phyloP scores from a whole-genome alignment of 1,140 invertebrate genomes.

The Lethrus apterus region DNA sequence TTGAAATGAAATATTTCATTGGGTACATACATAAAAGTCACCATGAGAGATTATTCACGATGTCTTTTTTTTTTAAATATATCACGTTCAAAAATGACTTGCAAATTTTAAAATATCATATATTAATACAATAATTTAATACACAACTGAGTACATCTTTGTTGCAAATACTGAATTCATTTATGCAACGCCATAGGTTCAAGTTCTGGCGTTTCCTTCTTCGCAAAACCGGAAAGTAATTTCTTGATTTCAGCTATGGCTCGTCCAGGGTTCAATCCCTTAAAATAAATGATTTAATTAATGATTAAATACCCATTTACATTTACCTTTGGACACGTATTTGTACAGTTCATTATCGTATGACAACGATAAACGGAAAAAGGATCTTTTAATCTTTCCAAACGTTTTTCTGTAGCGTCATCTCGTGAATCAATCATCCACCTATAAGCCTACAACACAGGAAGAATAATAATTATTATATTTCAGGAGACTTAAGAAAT shows the following conservation, averaged over 20 bases:
- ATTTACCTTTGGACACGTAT: slow-evolving; percentile 63
- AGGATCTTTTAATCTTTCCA: slow-evolving; percentile 59
- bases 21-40: too few relatives aligned
- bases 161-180: slow-evolving; percentile 13
- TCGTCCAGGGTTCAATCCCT: slow-evolving; percentile 90
- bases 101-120: too few relatives aligned
- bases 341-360: slow-evolving; percentile 75
- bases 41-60: too few relatives aligned
- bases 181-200: slow-evolving; percentile 32
- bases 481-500: too few relatives aligned
- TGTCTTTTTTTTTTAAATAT: too few relatives aligned
- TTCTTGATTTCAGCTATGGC: slow-evolving; percentile 97
- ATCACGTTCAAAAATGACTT: too few relatives aligned
- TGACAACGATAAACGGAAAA: slow-evolving; percentile 72
- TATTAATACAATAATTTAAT: too few relatives aligned
- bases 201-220: slow-evolving; percentile 69
- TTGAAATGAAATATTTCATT: too few relatives aligned
- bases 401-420: slow-evolving; percentile 53
- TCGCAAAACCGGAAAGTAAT: slow-evolving; percentile 72
- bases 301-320: neutral
- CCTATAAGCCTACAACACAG: slow-evolving; percentile 51
- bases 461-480: neutral
- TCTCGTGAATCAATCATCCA: slow-evolving; percentile 78
- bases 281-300: slow-evolving; percentile 31
- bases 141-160: slow-evolving; percentile 8